A percentile compares a stretch with the other conserved stretches of the same genome.
Conservation (phyloP, 2,113 vertebrate species). For the Sporophila hypoxantha region DNA sequence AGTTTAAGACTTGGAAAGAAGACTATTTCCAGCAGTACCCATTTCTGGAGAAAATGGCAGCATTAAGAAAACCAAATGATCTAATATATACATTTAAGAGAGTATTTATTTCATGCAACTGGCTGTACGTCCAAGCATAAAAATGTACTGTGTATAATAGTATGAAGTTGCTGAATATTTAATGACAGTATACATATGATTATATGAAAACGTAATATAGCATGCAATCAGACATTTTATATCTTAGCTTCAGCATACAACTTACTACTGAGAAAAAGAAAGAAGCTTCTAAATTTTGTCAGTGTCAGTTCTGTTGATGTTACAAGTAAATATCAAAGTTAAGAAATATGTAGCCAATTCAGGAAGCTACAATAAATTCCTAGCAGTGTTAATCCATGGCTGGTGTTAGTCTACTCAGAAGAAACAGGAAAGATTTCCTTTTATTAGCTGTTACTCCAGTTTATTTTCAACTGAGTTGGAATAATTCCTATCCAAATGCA, state of each 20-base stretch:
- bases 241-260: neutral
- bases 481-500: neutral
- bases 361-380: constrained; percentile 22
- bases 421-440: constrained; percentile 16
- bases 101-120: neutral
- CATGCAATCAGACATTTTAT: neutral
- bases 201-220: neutral
- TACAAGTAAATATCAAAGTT: neutral
- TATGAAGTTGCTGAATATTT: neutral
- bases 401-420: neutral
- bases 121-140: neutral
- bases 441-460: constrained; percentile 33
- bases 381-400: neutral
- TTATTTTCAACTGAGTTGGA: neutral
- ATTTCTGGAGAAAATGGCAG: neutral
- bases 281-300: neutral
- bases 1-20: neutral
- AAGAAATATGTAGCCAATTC: neutral
- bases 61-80: neutral
- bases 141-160: neutral
- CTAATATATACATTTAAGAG: neutral
- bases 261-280: neutral
- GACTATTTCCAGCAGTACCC: neutral
- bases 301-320: neutral
- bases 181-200: neutral